Base-by-base conservation (phyloP, 2,797 vertebrate species). In the Acrossocheilus fasciatus region DNA sequence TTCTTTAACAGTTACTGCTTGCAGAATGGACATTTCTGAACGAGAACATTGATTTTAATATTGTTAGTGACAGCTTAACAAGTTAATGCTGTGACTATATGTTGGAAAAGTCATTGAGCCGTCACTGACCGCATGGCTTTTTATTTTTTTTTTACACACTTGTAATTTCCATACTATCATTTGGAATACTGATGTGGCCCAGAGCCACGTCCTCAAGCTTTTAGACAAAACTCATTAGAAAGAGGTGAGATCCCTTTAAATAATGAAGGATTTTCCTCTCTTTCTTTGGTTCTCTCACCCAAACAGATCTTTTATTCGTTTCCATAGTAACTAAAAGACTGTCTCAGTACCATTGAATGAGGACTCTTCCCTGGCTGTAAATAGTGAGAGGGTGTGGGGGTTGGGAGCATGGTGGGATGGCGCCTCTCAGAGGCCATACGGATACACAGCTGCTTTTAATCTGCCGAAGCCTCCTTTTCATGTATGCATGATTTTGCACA, bases 161-260 rank as follows among this genome's bases (percentile, higher is more conserved):
- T 20, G 70, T 80, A 74, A 81, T 85, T 74, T 87, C 57, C 74
- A 45, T 83, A 36, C 26, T 41, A 39, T 66, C 90, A 75, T 88
- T 88, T 91, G 34, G 87, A 91, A 91, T 86, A 93, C 93, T 93
- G 92, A 93, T 87, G 86, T 79, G 45, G 10, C 82, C 88, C 66
- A 70, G 85, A 92, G 92, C 92, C 92, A 88, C 90, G 92, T 95
- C 93, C 90, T 90, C 90, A 90, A 93, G 93, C 93, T 95, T 94
- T 95, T 92, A 94, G 94, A 95, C 93, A 94, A 95, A 95, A 95
- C 94, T 96, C 94, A 95, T 96, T 94, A 96, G 93, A 95, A 92
- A 92, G 91, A 90, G 94, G 94, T 95, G 94, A 95, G 95, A 95
- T 95, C 95, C 94, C 94, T 96, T 96, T 96, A 95, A 96, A 96